Base-by-base conservation (phyloP, 2,888 invertebrate genomes). In the Drosophila mercatorum region DNA sequence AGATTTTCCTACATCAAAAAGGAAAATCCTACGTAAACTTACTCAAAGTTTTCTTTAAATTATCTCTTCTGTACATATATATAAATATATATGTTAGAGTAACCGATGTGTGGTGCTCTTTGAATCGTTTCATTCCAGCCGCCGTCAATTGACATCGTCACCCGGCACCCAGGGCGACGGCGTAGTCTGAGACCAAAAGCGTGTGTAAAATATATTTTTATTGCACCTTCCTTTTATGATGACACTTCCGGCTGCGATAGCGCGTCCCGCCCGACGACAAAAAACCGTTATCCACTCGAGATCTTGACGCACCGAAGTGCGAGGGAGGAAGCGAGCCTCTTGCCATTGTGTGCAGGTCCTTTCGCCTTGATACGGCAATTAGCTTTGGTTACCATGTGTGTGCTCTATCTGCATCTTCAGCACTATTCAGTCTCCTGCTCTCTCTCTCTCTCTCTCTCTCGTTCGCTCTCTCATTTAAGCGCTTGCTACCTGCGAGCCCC, bases 181-280 rank as follows among this genome's bases (percentile, higher is more conserved):
- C 53, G 26, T 51, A 31, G 36, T 34, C 28, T 41, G 63, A 17
- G 69, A 36, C 61, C 41, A 73, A 58, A 60, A 75, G 81, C 83
- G 76, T 88, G 78, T 88, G 83, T 90, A 85, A 90, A 91, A 90
- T 85, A 90, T 85, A 91, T 90, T 88, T 91, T 91, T 91, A 91
- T 91, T 91, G 91, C 91, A 91, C 91, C 91, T 91, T 91, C 91
- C 91, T 91, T 87, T 91, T 91, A 88, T 91, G 83, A 82, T 81
- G 86, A 89, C 88, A 90, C 90, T 91, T 91, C 91, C 90, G 90
- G 90, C 86, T 83, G 81, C 78, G 90, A 91, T 91, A 90, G 82
- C 83, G 82, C 87, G 71, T 53, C 53, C 22, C 79, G 55, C n/a
- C 74, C 75, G 74, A 63, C 82, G 75, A 66, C 68, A 56, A 47